phyloP scores from a whole-genome alignment of 2,797 vertebrate species.

The Rhadinocentrus ornatus region DNA sequence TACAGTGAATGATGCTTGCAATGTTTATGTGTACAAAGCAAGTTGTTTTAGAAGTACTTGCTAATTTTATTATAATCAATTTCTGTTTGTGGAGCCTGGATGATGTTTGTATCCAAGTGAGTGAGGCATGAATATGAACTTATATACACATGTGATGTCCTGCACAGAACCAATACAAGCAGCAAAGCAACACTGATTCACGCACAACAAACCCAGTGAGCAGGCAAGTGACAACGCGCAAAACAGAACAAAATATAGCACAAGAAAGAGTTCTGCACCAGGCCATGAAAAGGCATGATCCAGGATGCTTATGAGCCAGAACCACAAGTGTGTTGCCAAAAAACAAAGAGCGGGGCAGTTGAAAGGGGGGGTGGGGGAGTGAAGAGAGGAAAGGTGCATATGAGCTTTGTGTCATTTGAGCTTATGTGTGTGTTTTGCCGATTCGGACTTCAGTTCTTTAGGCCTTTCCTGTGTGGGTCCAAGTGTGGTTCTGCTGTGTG shows the following conservation, averaged over 20 bases:
- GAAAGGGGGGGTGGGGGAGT: slow-evolving; percentile 21
- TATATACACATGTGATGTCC: slow-evolving; percentile 32
- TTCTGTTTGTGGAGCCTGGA: neutral
- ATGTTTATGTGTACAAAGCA: too few species aligned
- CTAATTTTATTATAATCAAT: neutral
- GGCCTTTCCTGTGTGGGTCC: slow-evolving; percentile 13
- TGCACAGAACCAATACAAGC: slow-evolving; percentile 51
- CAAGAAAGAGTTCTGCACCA: slow-evolving; percentile 31
- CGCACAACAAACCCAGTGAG: slow-evolving; percentile 59
- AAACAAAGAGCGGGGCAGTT: slow-evolving; percentile 41
- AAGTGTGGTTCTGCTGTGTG: slow-evolving; percentile 12
- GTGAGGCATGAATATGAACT: slow-evolving; percentile 32
- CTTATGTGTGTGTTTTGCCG: slow-evolving; percentile 25
- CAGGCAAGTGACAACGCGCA: slow-evolving; percentile 50
- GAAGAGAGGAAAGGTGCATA: slow-evolving; percentile 29
- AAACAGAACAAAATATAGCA: slow-evolving; percentile 44
- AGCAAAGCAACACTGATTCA: slow-evolving; percentile 58
- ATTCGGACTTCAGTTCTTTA: slow-evolving; percentile 5
- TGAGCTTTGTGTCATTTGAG: slow-evolving; percentile 24
- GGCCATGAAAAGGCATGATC: slow-evolving; percentile 62
- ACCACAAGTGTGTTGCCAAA: slow-evolving; percentile 39
- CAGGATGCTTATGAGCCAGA: slow-evolving; percentile 40
- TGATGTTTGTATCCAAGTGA: slow-evolving; percentile 9
- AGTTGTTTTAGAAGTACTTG: neutral
- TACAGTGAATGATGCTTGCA: neutral